phyloP scores from a whole-genome alignment of 2,797 vertebrate genomes.

The Fringilla coelebs region DNA sequence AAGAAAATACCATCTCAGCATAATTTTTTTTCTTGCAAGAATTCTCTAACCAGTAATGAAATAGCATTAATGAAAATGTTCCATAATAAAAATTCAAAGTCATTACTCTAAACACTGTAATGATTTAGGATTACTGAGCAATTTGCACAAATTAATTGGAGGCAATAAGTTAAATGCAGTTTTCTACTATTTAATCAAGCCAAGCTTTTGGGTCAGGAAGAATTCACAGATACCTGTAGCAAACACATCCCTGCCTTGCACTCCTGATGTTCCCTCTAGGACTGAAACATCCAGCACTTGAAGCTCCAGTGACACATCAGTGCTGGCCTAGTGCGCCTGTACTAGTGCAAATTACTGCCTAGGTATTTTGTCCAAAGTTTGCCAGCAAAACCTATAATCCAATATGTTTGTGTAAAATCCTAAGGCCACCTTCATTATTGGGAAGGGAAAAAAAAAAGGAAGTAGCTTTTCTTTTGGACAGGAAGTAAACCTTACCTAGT shows the following conservation, averaged over 20 bases:
- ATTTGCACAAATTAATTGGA: neutral
- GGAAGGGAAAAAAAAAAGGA: neutral
- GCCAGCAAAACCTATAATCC: neutral
- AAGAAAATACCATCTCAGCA: neutral
- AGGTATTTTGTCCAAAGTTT: neutral
- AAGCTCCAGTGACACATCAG: neutral
- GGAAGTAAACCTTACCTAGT: neutral
- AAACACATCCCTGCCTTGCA: neutral
- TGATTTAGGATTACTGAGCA: neutral
- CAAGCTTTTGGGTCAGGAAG: neutral
- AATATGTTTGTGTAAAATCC: neutral
- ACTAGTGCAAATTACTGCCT: neutral
- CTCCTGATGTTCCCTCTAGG: neutral
- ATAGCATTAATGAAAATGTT: neutral
- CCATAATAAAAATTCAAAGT: neutral
- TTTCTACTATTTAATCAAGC: neutral
- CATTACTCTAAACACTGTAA: neutral
- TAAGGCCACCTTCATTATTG: neutral
- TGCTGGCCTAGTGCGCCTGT: neutral
- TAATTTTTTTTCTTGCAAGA: neutral
- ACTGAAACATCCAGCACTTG: neutral
- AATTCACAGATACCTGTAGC: neutral
- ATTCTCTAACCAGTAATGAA: neutral
- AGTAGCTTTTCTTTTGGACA: neutral
- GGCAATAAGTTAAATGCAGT: neutral